Percentiles rank a stretch among this genome's conserved stretches.
Evolutionary conservation across 2,113 vertebrate species (phyloP).

Genomic region (Silurus meridionalis): DNA sequence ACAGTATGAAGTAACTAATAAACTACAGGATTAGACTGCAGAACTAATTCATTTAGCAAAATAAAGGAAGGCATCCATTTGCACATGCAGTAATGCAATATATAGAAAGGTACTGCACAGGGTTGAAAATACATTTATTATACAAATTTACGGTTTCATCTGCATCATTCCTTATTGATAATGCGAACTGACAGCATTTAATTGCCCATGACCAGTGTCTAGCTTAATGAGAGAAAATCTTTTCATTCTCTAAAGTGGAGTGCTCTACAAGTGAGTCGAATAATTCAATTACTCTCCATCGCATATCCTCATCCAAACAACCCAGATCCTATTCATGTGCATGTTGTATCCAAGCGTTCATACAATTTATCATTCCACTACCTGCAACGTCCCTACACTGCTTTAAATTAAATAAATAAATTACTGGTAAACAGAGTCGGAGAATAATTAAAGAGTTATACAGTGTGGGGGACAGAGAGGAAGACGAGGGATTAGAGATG

Average conservation of each 20-base stretch:
- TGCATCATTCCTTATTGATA: background rate
- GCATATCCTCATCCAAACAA: conserved; percentile 54
- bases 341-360: conserved; percentile 56
- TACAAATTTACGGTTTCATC: background rate
- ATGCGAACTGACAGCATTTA: background rate
- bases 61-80: background rate
- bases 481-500: too few relatives aligned
- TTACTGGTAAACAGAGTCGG: conserved; percentile 38
- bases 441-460: conserved; percentile 10
- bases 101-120: background rate
- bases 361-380: conserved; percentile 58
- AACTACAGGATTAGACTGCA: background rate
- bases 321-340: conserved; percentile 62
- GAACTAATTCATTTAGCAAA: background rate
- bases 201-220: conserved; percentile 28
- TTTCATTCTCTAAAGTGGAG: conserved; percentile 35
- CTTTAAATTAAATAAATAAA: conserved; percentile 56
- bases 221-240: conserved; percentile 30
- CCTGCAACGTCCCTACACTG: conserved; percentile 44
- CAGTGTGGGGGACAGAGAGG: background rate
- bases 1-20: background rate
- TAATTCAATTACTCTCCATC: conserved; percentile 62
- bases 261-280: conserved; percentile 38
- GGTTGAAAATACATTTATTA: background rate
- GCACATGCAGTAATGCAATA: background rate